Base-by-base conservation (phyloP, 1,140 invertebrate species). In the Diabrotica undecimpunctata region DNA sequence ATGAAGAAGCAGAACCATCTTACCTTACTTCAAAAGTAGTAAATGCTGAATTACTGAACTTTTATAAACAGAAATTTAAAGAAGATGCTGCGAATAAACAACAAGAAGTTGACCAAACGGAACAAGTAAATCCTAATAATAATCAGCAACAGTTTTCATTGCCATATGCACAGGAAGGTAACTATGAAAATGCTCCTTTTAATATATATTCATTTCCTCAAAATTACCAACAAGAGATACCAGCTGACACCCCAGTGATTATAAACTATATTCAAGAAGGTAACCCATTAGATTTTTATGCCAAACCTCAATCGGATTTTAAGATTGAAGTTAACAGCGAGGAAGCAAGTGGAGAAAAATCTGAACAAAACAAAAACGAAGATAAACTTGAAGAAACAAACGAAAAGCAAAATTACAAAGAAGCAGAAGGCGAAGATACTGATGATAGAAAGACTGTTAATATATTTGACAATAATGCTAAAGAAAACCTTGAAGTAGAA, bases 361-460 rank as follows among this genome's bases (percentile, higher is more conserved):
- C n/a, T 54, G 53, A 54, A 54, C 9, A 13, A 8, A 35, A 8
- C 9, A 35, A 54, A 54, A 58, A 39, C 36, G 13, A 38, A 38
- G 35, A 54, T 25, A n/a, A 53, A 61, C n/a, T 35, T 11, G 59
- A 61, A 61, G 46, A 61, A 37, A 35, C 13, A 53, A 53, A 7
- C 11, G 37, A 37, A 51, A 25, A 61, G 5, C 7, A 51, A 1
- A 12, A 52, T 7, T 11, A 53, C 39, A 39, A 59, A 39, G 41
- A 46, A 46, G 41, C 25, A n/a, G 67, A 69, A 61, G 59, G 54
- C 8, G 50, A 59, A 50, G 55, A 55, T 35, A 53, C 68, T 39
- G 57, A 62, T 9, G 36, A 25, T 11, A n/a, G 3, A 50, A 60
- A 51, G 46, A 60, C n/a, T 8, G 9, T 35, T 2, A 10, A 54